A percentile compares a stretch with the other conserved stretches of the same genome.
Evolutionary conservation across 2,113 vertebrate genomes (phyloP).

Genomic region (Mastomys natalensis): DNA sequence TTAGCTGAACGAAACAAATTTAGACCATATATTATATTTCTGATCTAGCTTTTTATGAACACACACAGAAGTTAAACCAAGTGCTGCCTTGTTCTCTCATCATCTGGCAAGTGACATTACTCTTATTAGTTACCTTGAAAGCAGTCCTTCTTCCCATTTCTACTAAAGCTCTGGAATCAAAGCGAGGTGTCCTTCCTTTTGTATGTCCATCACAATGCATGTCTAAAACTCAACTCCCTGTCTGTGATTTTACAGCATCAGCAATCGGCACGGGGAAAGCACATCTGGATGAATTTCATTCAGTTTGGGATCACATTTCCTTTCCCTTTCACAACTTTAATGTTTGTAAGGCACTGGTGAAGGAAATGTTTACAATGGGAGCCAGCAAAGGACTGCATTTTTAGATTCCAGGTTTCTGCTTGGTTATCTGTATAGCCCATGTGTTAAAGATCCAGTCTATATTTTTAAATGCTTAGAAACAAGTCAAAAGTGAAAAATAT

Average conservation of each 20-base stretch:
- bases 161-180: too few relatives aligned
- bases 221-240: conserved; percentile 27
- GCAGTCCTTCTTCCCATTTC: too few relatives aligned
- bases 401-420: background rate
- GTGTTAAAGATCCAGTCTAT: background rate
- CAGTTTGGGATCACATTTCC: background rate
- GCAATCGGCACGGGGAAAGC: background rate
- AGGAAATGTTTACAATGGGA: background rate
- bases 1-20: conserved; percentile 56
- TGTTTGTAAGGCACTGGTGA: background rate
- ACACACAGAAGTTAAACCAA: conserved; percentile 53
- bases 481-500: conserved; percentile 5
- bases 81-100: conserved; percentile 59
- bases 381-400: background rate
- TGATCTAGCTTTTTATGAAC: conserved; percentile 51
- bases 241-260: background rate
- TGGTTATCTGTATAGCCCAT: background rate
- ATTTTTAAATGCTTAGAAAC: conserved; percentile 42
- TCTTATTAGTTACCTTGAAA: conserved; percentile 64
- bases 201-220: conserved; percentile 61
- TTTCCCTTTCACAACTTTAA: conserved; percentile 37
- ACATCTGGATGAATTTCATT: background rate
- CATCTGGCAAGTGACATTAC: conserved; percentile 63
- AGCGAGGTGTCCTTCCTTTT: background rate
- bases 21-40: conserved; percentile 20